Conservation (phyloP, 2,888 invertebrate species). For the Metopia argyrocephala region DNA sequence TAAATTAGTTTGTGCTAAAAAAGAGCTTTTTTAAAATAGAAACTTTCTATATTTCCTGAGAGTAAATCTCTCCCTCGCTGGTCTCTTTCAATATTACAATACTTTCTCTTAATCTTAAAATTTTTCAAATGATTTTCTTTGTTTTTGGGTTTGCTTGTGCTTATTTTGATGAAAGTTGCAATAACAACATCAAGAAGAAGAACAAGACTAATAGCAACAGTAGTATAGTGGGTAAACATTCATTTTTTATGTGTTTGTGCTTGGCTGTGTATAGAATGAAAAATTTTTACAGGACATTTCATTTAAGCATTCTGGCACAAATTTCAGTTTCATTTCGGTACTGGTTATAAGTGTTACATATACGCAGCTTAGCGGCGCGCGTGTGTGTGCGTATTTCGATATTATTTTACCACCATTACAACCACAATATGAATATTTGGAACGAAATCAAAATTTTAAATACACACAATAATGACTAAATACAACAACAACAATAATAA, state of each 20-base stretch:
- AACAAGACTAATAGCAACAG: slow-evolving; percentile 22
- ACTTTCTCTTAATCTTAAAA: neutral
- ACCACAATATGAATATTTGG: slow-evolving; percentile 24
- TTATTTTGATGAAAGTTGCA: slow-evolving; percentile 23
- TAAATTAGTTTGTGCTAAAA: no score
- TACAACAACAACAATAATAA: neutral
- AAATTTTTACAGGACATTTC: slow-evolving; percentile 57
- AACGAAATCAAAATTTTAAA: slow-evolving; percentile 35
- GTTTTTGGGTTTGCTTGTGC: neutral
- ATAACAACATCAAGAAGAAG: slow-evolving; percentile 34
- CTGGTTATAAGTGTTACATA: slow-evolving; percentile 55
- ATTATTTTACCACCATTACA: neutral
- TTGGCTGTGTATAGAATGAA: slow-evolving; percentile 23
- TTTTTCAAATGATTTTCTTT: neutral
- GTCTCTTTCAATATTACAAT: neutral
- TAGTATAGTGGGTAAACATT: slow-evolving; percentile 18
- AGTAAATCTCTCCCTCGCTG: no score
- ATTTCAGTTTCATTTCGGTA: slow-evolving; percentile 65
- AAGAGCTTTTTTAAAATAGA: no score
- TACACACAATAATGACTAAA: neutral
- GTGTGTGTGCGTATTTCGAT: neutral
- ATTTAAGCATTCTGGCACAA: slow-evolving; percentile 62
- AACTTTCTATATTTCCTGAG: no score
- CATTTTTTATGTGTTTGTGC: slow-evolving; percentile 1
- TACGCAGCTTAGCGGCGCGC: slow-evolving; percentile 31